Base-by-base conservation (phyloP, 2,888 invertebrate species). In the Hylaea fasciaria region DNA sequence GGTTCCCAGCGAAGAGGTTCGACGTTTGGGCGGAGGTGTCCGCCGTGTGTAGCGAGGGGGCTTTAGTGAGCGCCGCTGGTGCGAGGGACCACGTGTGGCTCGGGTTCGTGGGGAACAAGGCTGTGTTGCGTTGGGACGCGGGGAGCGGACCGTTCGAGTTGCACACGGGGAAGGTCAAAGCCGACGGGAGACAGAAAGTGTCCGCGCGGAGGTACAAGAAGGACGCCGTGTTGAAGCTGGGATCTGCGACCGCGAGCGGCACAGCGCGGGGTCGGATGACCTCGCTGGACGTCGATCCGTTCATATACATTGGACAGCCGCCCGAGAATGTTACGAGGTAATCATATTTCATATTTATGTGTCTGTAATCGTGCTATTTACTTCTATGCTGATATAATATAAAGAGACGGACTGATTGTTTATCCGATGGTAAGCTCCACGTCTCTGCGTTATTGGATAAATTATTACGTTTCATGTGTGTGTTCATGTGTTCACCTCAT, bases 11-110 rank as follows among this genome's bases (percentile, higher is more conserved):
- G 50, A 89, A 90, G 70, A 82, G 84, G 50, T 92, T 92, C 65
- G 91, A 92, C 71, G 87, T 92, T 69, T 89, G 88, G 89, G 91
- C 89, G 11, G 91, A 92, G 69, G 87, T 92, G 28, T 86, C 91
- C 4, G 79, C 87, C 9, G 88, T 89, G 41, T 91, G 92, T 64
- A 86, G 84, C 3, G 78, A 81, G 60, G 92, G 92, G 10, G 81
- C 89, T 40, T 73, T 92, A 62, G 65, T 92, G 50, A 90, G 86
- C 70, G 86, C 89, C 62, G 82, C 86, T 29, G 92, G 92, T 41
- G 78, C 74, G 29, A 86, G 86, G 76, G 92, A 92, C 80, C 88
- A 92, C 78, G 81, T 91, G 65, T 92, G 91, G 91, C 81, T 92
- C 49, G 92, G 92, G 41, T 83, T 91, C 64, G 77, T 86, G 14